Evolutionary conservation across 2,888 invertebrate genomes (phyloP), one percentile per base, ranked within the genome.

Genomic region (Microctonus hyperodae): DNA sequence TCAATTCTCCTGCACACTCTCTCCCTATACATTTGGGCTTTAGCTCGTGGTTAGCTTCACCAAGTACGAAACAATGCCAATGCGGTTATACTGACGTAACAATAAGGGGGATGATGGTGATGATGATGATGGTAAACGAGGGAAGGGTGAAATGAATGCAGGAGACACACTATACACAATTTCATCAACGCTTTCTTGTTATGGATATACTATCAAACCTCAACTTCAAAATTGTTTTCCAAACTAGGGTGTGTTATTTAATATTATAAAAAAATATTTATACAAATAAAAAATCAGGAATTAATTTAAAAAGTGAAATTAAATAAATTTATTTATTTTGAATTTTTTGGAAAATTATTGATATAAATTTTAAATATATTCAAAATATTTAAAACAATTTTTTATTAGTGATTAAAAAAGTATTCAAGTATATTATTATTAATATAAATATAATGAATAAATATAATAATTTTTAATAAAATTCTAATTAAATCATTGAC

Each of bases 151-250:
- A 57, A 37, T 37, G 35, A 57, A 57, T 20, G 11, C 25, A 28
- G 16, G 50, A 40, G 51, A 65, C 35, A 50, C 58, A 65, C 65
- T 50, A 51, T 35, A 31, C 51, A 31, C 51, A 65, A 65, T 65
- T 65, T 65, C 58, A 65, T 65, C 51, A 65, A 59, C 37, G 51
- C 35, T 51, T 51, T 37, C 37, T n/a, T 37, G 35, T 62, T 62
- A 59, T 28, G 1, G 40, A 59, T 44, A 59, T 44, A 28, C n/a
- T 28, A 59, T 44, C 44, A 40, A 25, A 37, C 44, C 28, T n/a
- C 7, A 40, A 59, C 23, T 23, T 22, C 59, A 40, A 37, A 25
- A 23, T 40, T 57, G 13, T 57, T 57, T 33, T 59, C n/a, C 20
- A 56, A 56, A n/a, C 5, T n/a, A 55, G 5, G 55, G 7, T 35